Evolutionary conservation across 2,888 invertebrate species (phyloP).

Genomic region (Amiota minor): DNA sequence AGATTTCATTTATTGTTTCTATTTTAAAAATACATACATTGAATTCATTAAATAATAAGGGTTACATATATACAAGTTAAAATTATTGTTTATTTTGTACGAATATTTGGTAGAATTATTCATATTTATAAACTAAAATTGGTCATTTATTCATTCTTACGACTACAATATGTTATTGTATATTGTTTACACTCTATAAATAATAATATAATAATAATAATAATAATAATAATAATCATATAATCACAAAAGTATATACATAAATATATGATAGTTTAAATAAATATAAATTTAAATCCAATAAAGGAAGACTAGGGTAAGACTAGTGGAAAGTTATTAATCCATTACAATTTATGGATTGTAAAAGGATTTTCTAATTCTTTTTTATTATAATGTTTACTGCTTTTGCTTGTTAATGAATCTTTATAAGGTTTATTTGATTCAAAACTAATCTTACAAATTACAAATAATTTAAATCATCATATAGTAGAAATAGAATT

Average conservation of each 20-base stretch:
- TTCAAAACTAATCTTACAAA: too few relatives aligned
- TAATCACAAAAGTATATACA: slow-evolving; percentile 33
- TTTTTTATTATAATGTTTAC: neutral
- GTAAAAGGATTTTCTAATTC: neutral
- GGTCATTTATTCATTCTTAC: too few relatives aligned
- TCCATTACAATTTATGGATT: slow-evolving; percentile 41
- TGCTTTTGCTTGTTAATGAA: neutral
- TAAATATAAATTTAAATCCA: slow-evolving; percentile 42
- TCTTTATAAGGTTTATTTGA: too few relatives aligned
- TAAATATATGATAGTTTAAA: slow-evolving; percentile 4
- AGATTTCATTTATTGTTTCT: too few relatives aligned
- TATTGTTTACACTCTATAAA: slow-evolving; percentile 36
- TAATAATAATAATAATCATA: slow-evolving; percentile 33
- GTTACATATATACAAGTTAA: slow-evolving; percentile 29
- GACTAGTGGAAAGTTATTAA: slow-evolving; percentile 61
- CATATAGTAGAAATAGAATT: too few relatives aligned
- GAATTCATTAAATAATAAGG: too few relatives aligned
- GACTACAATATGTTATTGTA: slow-evolving; percentile 40
- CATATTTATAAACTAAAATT: too few relatives aligned
- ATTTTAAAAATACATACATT: too few relatives aligned
- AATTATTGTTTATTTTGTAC: too few relatives aligned
- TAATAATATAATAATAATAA: too few relatives aligned
- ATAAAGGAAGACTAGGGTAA: slow-evolving; percentile 65
- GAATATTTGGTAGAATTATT: too few relatives aligned
- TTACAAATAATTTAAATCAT: too few relatives aligned